These are phyloP conservation scores for Lytechinus pictus DNA, from an alignment of 35 echinoderm and acorn worm species.

Conservation along the genomic window DNA sequence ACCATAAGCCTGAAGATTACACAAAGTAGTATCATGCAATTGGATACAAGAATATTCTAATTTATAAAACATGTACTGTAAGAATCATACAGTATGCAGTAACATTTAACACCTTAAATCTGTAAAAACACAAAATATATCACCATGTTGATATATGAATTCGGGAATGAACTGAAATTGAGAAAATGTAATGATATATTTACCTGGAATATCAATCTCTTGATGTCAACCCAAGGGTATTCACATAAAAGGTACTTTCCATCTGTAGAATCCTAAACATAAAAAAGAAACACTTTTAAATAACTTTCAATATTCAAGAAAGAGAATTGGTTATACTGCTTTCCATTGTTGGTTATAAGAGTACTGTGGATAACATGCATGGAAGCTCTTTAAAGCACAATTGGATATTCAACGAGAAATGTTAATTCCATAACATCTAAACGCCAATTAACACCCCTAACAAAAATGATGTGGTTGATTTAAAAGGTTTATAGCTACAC, in stretches of 20 bases:
- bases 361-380: background rate
- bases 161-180: too few relatives aligned
- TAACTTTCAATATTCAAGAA: too few relatives aligned
- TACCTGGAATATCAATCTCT: conserved; percentile 92
- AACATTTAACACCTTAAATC: too few relatives aligned
- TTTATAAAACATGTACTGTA: too few relatives aligned
- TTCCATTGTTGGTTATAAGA: too few relatives aligned
- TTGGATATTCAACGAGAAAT: background rate
- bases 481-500: background rate
- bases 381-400: background rate
- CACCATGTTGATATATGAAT: too few relatives aligned
- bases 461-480: background rate
- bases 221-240: conserved; percentile 96
- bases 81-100: too few relatives aligned
- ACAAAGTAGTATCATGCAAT: too few relatives aligned
- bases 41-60: too few relatives aligned
- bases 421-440: background rate
- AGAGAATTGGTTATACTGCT: too few relatives aligned
- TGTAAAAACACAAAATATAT: too few relatives aligned
- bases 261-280: conserved; percentile 88
- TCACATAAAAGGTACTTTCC: conserved; percentile 97
- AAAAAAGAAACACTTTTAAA: background rate
- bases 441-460: background rate
- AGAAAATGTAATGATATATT: background rate
- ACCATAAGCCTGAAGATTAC: too few relatives aligned